Evolutionary conservation across 2,797 vertebrate species (phyloP).

Genomic region (Paramormyrops hopkinsi): DNA sequence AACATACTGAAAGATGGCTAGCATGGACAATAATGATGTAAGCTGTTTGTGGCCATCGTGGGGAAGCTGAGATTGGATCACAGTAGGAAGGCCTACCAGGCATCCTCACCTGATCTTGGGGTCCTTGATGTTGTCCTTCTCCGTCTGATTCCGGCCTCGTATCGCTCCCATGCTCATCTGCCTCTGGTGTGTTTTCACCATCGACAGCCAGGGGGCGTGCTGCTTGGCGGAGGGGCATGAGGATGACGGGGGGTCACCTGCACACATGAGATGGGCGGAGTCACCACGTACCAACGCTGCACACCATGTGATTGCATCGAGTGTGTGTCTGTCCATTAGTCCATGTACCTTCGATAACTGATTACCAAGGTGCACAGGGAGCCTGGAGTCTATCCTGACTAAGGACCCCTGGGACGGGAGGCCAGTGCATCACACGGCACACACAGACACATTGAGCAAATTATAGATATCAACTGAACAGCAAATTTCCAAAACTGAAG

Average conservation of each 20-base stretch:
- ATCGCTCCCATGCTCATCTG: conserved; percentile 24
- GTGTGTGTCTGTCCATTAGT: background rate
- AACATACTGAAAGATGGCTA: background rate
- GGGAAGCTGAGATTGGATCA: background rate
- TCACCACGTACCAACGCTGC: background rate
- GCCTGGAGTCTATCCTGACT: background rate
- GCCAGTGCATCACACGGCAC: background rate
- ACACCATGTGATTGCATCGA: background rate
- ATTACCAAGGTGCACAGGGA: background rate
- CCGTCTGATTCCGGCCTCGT: conserved; percentile 12
- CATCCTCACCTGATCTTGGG: conserved; percentile 39
- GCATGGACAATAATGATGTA: background rate
- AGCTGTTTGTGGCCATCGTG: background rate
- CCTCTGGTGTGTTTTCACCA: conserved; percentile 5
- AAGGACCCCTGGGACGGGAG: background rate
- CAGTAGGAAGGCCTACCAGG: background rate
- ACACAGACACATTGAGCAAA: background rate
- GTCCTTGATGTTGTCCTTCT: conserved; percentile 28
- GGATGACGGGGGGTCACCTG: conserved; percentile 36
- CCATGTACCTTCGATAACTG: background rate
- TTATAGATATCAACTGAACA: background rate
- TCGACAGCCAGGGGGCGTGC: background rate
- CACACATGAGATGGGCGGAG: background rate
- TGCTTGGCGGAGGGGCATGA: conserved; percentile 23
- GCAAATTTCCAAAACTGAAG: background rate